Conservation (phyloP, 2,888 invertebrate species). For the Clanis bilineata region DNA sequence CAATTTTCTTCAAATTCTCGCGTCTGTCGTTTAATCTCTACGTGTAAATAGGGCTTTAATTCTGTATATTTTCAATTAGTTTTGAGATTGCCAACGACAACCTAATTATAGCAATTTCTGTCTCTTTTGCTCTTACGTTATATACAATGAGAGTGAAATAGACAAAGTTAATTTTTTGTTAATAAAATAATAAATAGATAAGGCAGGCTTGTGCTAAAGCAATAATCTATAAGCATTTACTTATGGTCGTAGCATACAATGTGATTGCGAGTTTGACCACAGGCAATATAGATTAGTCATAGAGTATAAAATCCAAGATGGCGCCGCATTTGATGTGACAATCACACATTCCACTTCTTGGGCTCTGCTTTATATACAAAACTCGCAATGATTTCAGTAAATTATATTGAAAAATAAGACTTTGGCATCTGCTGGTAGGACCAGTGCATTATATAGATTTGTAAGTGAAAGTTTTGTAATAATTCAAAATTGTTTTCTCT, state of each 20-base stretch:
- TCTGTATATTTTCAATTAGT: too few species aligned
- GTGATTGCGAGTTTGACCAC: not conserved
- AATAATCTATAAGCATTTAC: too few species aligned
- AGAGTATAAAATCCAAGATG: constrained; percentile 3
- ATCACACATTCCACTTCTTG: constrained; percentile 9
- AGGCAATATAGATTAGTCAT: constrained; percentile 7
- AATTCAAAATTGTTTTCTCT: not conserved
- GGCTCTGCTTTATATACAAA: not conserved
- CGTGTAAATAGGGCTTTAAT: too few species aligned
- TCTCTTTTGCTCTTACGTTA: too few species aligned
- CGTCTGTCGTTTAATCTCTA: too few species aligned
- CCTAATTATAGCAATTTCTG: too few species aligned
- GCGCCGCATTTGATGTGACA: constrained; percentile 8
- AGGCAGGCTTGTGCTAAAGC: too few species aligned
- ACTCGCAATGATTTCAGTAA: not conserved
- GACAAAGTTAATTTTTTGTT: too few species aligned
- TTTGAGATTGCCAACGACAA: too few species aligned
- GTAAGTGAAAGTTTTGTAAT: constrained; percentile 15
- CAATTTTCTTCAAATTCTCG: too few species aligned
- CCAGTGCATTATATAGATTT: constrained; percentile 10
- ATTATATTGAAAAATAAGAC: not conserved
- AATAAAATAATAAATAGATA: too few species aligned
- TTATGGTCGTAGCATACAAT: not conserved
- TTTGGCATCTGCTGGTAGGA: not conserved
- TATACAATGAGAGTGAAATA: too few species aligned